Conservation (phyloP, 2,113 vertebrate species). For the Brienomyrus longianalis region DNA sequence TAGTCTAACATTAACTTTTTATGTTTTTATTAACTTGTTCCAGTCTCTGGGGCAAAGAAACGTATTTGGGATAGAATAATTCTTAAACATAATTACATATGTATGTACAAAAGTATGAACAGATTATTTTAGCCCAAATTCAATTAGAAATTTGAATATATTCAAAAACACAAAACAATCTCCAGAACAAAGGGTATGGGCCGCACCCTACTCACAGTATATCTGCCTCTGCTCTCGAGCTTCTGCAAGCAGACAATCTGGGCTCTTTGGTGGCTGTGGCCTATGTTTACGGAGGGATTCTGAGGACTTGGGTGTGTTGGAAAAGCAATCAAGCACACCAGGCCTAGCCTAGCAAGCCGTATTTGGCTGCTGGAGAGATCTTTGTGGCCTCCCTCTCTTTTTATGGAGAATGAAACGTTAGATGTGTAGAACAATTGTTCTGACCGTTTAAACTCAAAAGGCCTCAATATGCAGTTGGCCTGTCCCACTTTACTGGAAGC, state of each 20-base stretch:
- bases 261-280: slow-evolving; percentile 31
- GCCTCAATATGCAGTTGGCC: background rate
- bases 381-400: background rate
- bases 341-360: background rate
- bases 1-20: background rate
- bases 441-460: background rate
- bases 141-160: background rate
- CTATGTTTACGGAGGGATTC: slow-evolving; percentile 13
- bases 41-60: background rate
- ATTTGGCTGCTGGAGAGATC: background rate
- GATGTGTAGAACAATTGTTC: background rate
- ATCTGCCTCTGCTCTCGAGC: background rate
- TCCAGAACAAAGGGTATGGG: background rate
- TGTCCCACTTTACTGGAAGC: background rate
- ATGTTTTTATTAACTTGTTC: background rate
- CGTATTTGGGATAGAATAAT: background rate
- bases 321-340: slow-evolving; percentile 25
- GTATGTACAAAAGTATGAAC: background rate
- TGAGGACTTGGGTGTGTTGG: slow-evolving; percentile 36
- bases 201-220: background rate
- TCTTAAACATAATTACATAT: background rate
- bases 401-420: background rate
- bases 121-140: background rate
- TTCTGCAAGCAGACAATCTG: background rate
- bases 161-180: background rate